Evolutionary conservation across 92 coral and sea anemone species (phyloP), one percentile per base, ranked within the genome.

Genomic region (Epizoanthus rinbou): DNA sequence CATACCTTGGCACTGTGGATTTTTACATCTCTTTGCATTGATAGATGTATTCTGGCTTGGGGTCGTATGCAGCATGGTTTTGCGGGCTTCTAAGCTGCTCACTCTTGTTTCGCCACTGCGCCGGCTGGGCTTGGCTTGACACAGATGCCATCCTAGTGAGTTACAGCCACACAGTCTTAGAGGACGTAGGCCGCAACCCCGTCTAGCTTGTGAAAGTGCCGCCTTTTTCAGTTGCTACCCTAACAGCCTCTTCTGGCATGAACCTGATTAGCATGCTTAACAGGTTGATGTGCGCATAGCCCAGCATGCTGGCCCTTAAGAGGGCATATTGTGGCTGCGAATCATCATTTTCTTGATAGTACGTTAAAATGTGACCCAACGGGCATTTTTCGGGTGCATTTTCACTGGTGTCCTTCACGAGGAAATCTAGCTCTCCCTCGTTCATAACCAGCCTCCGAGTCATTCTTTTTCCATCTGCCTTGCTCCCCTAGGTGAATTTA

Each of bases 401-500:
- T 63, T 63, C 24, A 18, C 25, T 19, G 24, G 68, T 63, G 23
- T 63, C 23, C 7, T 19, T 15, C 23, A 63, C 23, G 23, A 63
- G n/a, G 23, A 15, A 63, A 31, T 63, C 68, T 18, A 18, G 23
- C 23, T 63, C 68, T 15, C 68, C 68, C 7, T 23, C 8, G 8
- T 63, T 31, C 25, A 22, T 63, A 14, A 63, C 68, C 22, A 63
- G 68, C 23, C n/a, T 10, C 68, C 23, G 18, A 63, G 68, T 19
- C 23, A 63, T 23, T 31, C n/a, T 18, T 19, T 63, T 63, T 10
- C 23, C 68, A 19, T 63, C 68, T 18, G 23, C n/a, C 68, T 22
- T 63, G 23, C 25, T 31, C 23, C 68, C 68, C 23, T 63, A 31
- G 68, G 68, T 63, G 23, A 63, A 63, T 63, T 63, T 63, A 63